Percentiles rank a stretch among this genome's conserved stretches.
phyloP scores from a whole-genome alignment of 2,113 vertebrate species.

The Gopherus evgoodei region DNA sequence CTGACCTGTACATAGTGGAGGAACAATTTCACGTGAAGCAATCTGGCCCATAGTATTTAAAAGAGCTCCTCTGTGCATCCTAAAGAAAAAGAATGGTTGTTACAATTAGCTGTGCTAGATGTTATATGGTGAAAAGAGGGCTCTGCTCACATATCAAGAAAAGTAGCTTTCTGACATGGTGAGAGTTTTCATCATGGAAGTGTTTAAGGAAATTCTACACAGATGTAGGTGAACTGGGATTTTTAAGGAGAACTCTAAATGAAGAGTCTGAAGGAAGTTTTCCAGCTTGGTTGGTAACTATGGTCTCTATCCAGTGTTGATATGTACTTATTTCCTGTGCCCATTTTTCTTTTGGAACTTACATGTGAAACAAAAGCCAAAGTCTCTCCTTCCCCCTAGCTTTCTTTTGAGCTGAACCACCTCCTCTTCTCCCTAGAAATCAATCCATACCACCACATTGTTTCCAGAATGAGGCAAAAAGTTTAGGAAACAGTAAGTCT shows the following conservation, averaged over 20 bases:
- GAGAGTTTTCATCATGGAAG: background rate
- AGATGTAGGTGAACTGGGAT: background rate
- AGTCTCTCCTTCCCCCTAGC: background rate
- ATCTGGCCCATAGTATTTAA: background rate
- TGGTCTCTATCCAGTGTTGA: fast-evolving
- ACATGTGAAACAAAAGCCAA: background rate
- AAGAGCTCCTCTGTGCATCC: background rate
- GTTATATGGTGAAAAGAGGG: background rate
- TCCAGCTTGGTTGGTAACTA: background rate
- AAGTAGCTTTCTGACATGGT: background rate
- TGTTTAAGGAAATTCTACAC: background rate
- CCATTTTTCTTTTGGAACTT: background rate
- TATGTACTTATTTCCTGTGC: background rate
- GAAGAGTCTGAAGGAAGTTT: background rate
- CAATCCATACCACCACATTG: background rate
- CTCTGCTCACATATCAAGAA: background rate
- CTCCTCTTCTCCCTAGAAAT: background rate
- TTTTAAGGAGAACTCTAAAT: background rate
- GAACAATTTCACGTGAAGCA: background rate
- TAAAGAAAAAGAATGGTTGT: background rate
- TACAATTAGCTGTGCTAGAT: background rate
- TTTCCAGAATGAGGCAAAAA: background rate
- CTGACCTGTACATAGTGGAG: background rate
- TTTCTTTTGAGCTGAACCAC: background rate
- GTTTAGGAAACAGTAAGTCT: background rate